Evolutionary conservation across 2,888 invertebrate species (phyloP), one percentile per base, ranked within the genome.

Genomic region (Mimas tiliae): DNA sequence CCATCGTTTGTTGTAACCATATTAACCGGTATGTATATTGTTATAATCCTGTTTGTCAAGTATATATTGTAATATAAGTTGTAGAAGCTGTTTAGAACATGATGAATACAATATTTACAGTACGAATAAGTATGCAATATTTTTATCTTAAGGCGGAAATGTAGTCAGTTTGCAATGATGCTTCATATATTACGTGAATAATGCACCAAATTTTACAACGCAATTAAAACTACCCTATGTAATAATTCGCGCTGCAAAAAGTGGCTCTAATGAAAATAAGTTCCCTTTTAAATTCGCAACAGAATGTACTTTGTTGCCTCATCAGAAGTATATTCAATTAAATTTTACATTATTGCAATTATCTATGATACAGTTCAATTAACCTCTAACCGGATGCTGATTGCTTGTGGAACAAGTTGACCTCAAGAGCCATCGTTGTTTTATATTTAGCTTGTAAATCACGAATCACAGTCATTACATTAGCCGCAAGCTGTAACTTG

Each of bases 311-410:
- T n/a, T n/a, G n/a, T n/a, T n/a, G n/a, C n/a, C n/a, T n/a, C 27
- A 27, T 3, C 27, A 27, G 27, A 27, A 27, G 27, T 27, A 27
- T 27, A 27, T 27, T 27, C 4, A 3, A 27, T 27, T 27, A 27
- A 27, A 3, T 27, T 27, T 3, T 27, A 27, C 27, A 27, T 27
- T 3, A 58, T 42, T 38, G 42, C 19, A 42, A 42, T 58, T 58
- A 58, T 58, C 58, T 42, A 53, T 33, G 67, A 65, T 63, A 67
- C 55, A 67, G 67, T 48, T 58, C 47, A 65, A 63, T 67, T 69
- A 65, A 69, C 70, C 74, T 74, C 70, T 70, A 85, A 76, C 86
- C 87, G 89, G 90, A 89, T 87, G 77, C 79, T 76, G 75, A 72
- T 70, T 86, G 76, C 79, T 76, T 75, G 72, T 70, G 72, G 75